phyloP scores from a whole-genome alignment of 2,113 vertebrate species.

The Cisticola juncidis region DNA sequence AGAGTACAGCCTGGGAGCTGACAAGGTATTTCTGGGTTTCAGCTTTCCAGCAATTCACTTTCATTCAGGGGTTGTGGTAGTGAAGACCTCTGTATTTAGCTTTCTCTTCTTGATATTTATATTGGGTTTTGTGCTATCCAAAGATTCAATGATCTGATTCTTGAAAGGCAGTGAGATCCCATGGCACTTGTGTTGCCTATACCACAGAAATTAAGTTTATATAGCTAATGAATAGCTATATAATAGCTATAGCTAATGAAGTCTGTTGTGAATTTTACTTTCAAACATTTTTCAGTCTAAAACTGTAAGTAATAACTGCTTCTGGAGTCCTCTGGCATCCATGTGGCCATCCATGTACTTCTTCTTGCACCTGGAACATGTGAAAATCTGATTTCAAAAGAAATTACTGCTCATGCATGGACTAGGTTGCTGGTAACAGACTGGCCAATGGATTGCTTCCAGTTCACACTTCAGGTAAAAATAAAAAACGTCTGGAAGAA shows the following conservation, averaged over 20 bases:
- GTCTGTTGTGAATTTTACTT: neutral
- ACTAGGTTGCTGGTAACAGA: neutral
- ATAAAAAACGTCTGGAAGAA: neutral
- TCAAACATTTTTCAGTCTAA: neutral
- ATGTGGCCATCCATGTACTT: neutral
- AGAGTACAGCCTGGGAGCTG: neutral
- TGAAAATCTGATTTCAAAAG: slow-evolving; percentile 5
- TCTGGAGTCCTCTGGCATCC: neutral
- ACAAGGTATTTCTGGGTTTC: neutral
- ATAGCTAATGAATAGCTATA: neutral
- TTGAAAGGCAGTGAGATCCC: neutral
- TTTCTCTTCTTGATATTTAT: neutral
- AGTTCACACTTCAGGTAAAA: neutral
- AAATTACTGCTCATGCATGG: neutral
- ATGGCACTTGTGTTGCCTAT: neutral
- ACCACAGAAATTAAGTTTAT: neutral
- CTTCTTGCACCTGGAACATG: neutral
- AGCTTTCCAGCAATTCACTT: neutral
- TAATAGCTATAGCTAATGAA: neutral
- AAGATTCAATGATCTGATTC: neutral
- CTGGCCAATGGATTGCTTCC: neutral
- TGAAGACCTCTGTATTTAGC: neutral
- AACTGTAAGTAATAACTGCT: neutral
- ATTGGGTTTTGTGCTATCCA: neutral
- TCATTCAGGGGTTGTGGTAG: neutral